Percentiles rank a stretch among this genome's conserved stretches.
Evolutionary conservation across 2,797 vertebrate genomes (phyloP).

Genomic region (Alauda arvensis): DNA sequence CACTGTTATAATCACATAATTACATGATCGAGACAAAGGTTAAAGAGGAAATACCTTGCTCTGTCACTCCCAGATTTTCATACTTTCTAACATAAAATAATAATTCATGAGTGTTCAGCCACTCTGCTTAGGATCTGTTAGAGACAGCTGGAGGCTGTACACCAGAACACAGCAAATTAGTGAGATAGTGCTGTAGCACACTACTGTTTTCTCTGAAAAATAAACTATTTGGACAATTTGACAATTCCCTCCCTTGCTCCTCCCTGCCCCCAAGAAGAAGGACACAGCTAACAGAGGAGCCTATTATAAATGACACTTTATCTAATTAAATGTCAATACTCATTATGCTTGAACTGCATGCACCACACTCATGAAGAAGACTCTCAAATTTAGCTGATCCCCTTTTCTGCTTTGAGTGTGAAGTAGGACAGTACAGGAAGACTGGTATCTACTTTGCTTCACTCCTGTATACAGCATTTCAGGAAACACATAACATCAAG

Average conservation of each 20-base stretch:
- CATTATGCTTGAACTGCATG: not conserved
- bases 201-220: not conserved
- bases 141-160: not conserved
- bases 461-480: not conserved
- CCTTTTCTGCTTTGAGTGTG: not conserved
- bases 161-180: not conserved
- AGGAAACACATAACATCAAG: not conserved
- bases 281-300: not conserved
- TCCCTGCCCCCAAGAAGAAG: not conserved
- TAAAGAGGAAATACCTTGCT: not conserved
- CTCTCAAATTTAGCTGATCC: not conserved
- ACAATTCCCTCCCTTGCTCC: not conserved
- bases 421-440: not conserved
- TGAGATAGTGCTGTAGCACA: not conserved
- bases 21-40: not conserved
- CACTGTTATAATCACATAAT: not conserved
- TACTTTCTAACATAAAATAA: not conserved
- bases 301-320: not conserved
- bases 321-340: slow-evolving; percentile 20
- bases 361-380: not conserved
- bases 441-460: not conserved
- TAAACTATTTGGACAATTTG: not conserved
- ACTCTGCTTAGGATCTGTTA: not conserved
- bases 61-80: not conserved
- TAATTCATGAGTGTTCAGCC: not conserved